Percentiles rank a stretch among this genome's conserved stretches.
phyloP scores from a whole-genome alignment of 2,113 vertebrate species.

The Amblyopsis rosae region DNA sequence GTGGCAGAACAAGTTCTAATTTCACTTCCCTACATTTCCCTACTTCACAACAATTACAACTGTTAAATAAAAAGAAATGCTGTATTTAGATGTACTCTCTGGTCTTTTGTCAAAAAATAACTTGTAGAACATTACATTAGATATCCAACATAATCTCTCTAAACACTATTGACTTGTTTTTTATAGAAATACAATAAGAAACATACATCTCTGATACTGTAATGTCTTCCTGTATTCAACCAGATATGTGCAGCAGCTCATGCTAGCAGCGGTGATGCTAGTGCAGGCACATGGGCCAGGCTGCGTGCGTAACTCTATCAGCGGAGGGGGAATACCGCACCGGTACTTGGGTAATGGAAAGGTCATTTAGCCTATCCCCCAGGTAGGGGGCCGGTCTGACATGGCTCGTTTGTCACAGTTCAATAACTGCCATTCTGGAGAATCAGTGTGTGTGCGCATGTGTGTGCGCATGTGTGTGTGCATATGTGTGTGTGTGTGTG shows the following conservation, averaged over 20 bases:
- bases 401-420: conserved; percentile 79
- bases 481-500: not conserved
- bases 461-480: not conserved
- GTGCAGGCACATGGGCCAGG: conserved; percentile 57
- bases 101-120: no score
- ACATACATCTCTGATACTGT: not conserved
- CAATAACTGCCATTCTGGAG: conserved; percentile 76
- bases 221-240: conserved; percentile 3
- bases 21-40: no score
- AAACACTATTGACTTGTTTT: not conserved
- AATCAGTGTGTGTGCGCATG: conserved; percentile 44
- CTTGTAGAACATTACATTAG: no score
- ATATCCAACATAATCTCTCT: not conserved
- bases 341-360: conserved; percentile 74
- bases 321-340: conserved; percentile 68
- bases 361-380: conserved; percentile 77
- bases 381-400: conserved; percentile 73
- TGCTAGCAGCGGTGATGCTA: conserved; percentile 50
- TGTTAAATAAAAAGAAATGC: no score
- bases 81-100: no score
- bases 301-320: conserved; percentile 70
- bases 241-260: conserved; percentile 39
- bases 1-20: no score
- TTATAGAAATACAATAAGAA: not conserved
- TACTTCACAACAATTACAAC: no score